Percentiles rank a stretch among this genome's conserved stretches.
phyloP scores from a whole-genome alignment of 1,140 invertebrate genomes.

The Nylanderia fulva region DNA sequence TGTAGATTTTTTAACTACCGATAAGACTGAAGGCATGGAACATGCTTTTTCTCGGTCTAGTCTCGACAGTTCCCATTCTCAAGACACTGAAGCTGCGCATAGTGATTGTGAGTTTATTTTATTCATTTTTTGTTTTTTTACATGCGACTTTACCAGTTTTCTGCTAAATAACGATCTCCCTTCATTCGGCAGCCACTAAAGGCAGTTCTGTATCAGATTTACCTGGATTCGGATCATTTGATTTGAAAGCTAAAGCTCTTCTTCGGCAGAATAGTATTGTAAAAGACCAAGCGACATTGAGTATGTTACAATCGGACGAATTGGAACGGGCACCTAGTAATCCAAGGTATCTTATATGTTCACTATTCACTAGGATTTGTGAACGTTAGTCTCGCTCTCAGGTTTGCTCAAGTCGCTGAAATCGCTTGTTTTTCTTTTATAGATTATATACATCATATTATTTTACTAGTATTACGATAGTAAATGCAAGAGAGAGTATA shows the following conservation, averaged over 20 bases:
- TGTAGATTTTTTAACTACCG: conserved; percentile 77
- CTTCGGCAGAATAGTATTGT: conserved; percentile 84
- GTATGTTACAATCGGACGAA: conserved; percentile 77
- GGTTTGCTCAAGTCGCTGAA: conserved; percentile 36
- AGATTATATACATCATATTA: conserved; percentile 39
- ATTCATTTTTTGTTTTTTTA: too few relatives aligned
- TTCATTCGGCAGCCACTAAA: conserved; percentile 78
- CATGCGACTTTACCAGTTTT: neutral
- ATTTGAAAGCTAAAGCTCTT: conserved; percentile 82
- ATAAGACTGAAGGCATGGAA: conserved; percentile 81
- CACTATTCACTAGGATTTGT: conserved; percentile 5
- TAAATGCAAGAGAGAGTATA: conserved; percentile 42
- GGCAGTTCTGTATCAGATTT: conserved; percentile 84
- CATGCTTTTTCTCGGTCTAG: conserved; percentile 84
- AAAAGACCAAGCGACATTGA: conserved; percentile 79
- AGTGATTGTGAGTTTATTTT: conserved; percentile 81
- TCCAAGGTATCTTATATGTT: conserved; percentile 77
- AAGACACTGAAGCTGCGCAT: conserved; percentile 82
- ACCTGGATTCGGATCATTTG: conserved; percentile 80
- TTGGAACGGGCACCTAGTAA: conserved; percentile 81
- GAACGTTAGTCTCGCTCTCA: conserved; percentile 46
- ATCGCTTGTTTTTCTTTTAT: conserved; percentile 38
- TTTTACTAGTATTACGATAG: conserved; percentile 49
- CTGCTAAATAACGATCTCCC: conserved; percentile 3
- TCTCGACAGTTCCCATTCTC: conserved; percentile 84